phyloP scores from a whole-genome alignment of 2,888 invertebrate genomes.

The Lordiphosa fenestrarum region DNA sequence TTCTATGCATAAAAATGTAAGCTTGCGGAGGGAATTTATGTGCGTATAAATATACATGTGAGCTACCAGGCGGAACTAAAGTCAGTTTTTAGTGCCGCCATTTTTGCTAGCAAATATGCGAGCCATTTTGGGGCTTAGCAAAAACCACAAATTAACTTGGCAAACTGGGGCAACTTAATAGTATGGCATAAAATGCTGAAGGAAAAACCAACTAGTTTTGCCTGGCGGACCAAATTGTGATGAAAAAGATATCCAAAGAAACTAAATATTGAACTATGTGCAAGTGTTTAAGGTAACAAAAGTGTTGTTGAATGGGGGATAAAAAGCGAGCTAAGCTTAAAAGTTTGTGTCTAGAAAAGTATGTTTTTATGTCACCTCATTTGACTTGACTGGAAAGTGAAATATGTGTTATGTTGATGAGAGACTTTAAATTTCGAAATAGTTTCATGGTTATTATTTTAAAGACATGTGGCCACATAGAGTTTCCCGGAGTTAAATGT shows the following conservation, averaged over 20 bases:
- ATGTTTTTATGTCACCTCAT: too few species aligned
- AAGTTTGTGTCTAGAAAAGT: too few species aligned
- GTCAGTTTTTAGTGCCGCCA: constrained; percentile 57
- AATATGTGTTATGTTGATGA: too few species aligned
- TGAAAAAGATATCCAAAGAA: too few species aligned
- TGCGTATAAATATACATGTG: constrained; percentile 71
- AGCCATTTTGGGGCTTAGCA: constrained; percentile 55
- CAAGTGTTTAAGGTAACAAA: background rate
- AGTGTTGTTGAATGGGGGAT: background rate
- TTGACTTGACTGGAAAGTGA: too few species aligned
- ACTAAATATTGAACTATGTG: background rate
- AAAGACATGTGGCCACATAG: too few species aligned
- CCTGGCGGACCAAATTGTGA: too few species aligned
- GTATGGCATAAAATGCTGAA: too few species aligned
- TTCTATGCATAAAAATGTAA: constrained; percentile 72
- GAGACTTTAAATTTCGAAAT: too few species aligned
- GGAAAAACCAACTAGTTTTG: too few species aligned
- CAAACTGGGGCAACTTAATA: constrained; percentile 13
- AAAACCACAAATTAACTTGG: constrained; percentile 60
- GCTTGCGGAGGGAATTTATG: constrained; percentile 57
- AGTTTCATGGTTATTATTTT: too few species aligned
- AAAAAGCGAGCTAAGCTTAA: background rate
- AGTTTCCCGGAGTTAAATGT: too few species aligned
- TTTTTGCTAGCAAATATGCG: constrained; percentile 29
- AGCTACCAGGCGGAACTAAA: constrained; percentile 46